A percentile compares a stretch with the other conserved stretches of the same genome.
These are phyloP conservation scores for Sebastes iracundus DNA, from an alignment of 2,797 vertebrate genomes.

Conservation along the genomic window DNA sequence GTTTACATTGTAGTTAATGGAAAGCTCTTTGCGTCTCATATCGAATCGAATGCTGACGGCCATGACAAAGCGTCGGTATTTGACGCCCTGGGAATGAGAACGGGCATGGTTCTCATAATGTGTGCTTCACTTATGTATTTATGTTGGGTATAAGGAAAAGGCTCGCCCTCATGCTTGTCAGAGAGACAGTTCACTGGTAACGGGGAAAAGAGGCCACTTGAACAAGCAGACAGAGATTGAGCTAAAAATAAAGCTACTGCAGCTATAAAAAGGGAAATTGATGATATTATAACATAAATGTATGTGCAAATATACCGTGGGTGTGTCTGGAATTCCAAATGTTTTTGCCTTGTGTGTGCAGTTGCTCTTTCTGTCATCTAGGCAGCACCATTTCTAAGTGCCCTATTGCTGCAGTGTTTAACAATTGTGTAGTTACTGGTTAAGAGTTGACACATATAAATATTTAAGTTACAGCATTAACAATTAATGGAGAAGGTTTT, in stretches of 20 bases:
- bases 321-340: background rate
- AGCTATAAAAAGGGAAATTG: background rate
- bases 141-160: background rate
- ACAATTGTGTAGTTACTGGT: constrained; percentile 35
- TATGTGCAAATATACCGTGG: background rate
- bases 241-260: background rate
- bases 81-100: too few species aligned
- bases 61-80: too few species aligned
- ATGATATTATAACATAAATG: background rate
- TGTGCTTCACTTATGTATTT: background rate
- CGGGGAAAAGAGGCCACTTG: background rate
- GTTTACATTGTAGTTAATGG: too few species aligned
- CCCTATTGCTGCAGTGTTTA: constrained; percentile 27
- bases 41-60: too few species aligned
- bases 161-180: background rate
- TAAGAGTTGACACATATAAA: constrained; percentile 41
- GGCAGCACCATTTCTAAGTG: constrained; percentile 1
- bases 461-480: constrained; percentile 41
- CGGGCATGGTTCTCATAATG: background rate
- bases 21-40: too few species aligned
- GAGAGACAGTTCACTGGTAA: background rate
- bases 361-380: background rate
- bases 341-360: background rate
- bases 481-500: constrained; percentile 33
- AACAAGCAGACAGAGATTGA: background rate